Evolutionary conservation across 2,797 vertebrate species (phyloP), one percentile per base, ranked within the genome.

Genomic region (Podarcis lilfordi): DNA sequence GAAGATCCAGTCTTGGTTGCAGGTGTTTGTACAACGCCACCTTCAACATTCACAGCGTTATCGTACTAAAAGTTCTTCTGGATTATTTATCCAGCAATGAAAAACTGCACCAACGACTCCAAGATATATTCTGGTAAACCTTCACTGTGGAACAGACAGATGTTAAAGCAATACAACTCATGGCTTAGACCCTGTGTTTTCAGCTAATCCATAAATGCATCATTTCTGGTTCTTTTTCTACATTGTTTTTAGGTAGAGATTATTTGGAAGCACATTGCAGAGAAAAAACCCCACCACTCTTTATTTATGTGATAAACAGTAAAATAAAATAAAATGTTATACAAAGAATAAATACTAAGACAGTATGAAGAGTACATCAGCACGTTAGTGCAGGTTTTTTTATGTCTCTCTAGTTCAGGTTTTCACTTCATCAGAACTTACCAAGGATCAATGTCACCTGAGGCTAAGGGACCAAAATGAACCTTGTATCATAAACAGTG

Each of bases 161-260:
- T 61, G 59, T n/a, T 89, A 83, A 5, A 88, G 84, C 55, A 8
- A 64, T 59, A 43, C 5, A 37, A 72, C 75, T 84, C 50, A 32
- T 40, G 79, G 81, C 4, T 79, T 79, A 86, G 74, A 91, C 10
- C 32, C 59, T 86, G 82, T 79, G 88, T 77, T 21, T 87, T 72
- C 15, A 86, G 68, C 2, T 79, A 80, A 85, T 68, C 1, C 45
- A 69, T 32, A 5, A 55, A 87, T 86, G 45, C 45, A 59, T 83
- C 84, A 61, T 6, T 72, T 85, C 84, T 32, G 71, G 3, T 17
- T 17, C 83, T 43, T 84, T 21, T 72, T 78, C 64, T 23, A 89
- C 3, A 83, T 43, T 91, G 29, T 37, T 85, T 68, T 89, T 21
- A 84, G 11, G 64, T 55, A 40, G 76, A 29, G 27, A 29, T 68